Evolutionary conservation across 1,140 invertebrate species (phyloP).

Genomic region (Wasmannia auropunctata): DNA sequence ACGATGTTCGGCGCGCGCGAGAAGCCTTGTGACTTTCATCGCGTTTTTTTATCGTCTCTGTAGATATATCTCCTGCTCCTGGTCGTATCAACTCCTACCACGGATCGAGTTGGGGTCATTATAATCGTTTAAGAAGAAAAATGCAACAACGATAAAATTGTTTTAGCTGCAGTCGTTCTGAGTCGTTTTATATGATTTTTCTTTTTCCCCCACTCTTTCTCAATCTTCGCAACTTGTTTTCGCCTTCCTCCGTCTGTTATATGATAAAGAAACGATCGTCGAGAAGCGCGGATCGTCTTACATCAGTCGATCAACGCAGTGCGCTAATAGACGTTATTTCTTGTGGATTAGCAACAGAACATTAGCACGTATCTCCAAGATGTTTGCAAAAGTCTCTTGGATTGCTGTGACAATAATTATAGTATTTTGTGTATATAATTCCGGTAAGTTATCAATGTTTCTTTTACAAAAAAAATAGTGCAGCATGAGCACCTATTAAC

Average conservation of each 20-base stretch:
- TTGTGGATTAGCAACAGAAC: background rate
- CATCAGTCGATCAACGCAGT: no score
- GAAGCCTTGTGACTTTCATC: no score
- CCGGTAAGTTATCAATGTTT: slow-evolving; percentile 72
- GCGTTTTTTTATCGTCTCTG: no score
- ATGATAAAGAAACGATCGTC: slow-evolving; percentile 1
- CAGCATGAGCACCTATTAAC: no score
- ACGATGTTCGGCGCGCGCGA: no score
- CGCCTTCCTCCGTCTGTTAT: background rate
- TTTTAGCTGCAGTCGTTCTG: background rate
- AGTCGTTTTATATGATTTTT: background rate
- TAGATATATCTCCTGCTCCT: no score
- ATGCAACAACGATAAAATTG: no score
- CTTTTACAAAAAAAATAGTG: background rate
- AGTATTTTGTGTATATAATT: background rate
- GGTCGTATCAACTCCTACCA: no score
- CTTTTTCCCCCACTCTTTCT: background rate
- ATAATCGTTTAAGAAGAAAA: no score
- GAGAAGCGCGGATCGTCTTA: slow-evolving; percentile 12
- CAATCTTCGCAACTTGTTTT: background rate
- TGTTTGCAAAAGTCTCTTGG: slow-evolving; percentile 9
- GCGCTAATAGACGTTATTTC: background rate
- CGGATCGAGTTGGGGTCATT: no score
- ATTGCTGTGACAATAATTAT: background rate
- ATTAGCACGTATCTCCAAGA: background rate